Base-by-base conservation (phyloP, 2,797 vertebrate genomes). In the Sebastes variabilis region DNA sequence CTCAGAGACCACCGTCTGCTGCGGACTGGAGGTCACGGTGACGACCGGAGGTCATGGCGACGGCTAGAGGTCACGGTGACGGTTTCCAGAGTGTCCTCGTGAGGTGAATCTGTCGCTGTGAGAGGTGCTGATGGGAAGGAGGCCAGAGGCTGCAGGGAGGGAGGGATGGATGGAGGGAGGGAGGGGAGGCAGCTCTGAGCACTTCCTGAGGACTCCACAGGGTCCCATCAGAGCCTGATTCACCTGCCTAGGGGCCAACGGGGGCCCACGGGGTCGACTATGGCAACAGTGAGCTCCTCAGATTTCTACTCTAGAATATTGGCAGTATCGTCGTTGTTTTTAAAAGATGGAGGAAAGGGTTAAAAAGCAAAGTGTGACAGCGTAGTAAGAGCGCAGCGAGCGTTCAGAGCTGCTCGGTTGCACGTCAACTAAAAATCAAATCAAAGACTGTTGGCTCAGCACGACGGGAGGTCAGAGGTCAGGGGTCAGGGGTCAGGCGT, bases 261-360 rank as follows among this genome's bases (percentile, higher is more conserved):
- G 58, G 22, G 72, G 79, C 72, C 72, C 54, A 77, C 29, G 60
- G 62, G 62, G 62, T 68, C 34, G 74, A 56, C 76, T 80, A 88
- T 87, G 91, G 92, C 93, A 94, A 92, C 74, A 80, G 75, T 87
- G 58, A 88, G 84, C 72, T 82, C 59, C 56, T 64, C 11, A 67
- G 58, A 49, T 66, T 18, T 72, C n/a, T 61, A 46, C 65, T 70
- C 27, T 62, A 86, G 61, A 83, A 83, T 73, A 86, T 93, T 94
- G 93, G 93, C 93, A 94, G 93, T 91, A 82, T 92, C 36, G 38
- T 77, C 32, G 8, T 88, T 66, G 55, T 24, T 55, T 66, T 29
- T 69, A 29, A 58, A 60, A 34, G n/a, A 36, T 36, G 46, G 62
- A 64, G 56, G 49, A 75, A 75, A 66, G 14, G 66, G 73, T 89